Evolutionary conservation across 2,113 vertebrate species (phyloP).

Genomic region (Panurus biarmicus): DNA sequence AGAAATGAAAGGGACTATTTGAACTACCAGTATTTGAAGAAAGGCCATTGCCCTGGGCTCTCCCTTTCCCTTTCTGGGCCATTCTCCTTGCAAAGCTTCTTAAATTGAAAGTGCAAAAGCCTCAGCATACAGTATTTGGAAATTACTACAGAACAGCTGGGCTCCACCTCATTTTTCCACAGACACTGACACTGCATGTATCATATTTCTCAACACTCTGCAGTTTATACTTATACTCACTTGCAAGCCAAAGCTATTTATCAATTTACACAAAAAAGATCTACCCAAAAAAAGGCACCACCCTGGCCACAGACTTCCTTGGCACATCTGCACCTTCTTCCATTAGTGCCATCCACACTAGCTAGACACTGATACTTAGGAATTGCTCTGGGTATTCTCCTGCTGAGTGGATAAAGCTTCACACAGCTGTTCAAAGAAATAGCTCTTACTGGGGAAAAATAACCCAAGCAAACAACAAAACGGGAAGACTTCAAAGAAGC

Average conservation of each 20-base stretch:
- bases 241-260: background rate
- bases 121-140: background rate
- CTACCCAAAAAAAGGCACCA: background rate
- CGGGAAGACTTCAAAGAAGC: background rate
- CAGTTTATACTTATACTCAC: background rate
- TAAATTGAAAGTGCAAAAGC: background rate
- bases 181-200: background rate
- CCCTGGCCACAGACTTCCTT: background rate
- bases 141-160: background rate
- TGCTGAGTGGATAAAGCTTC: background rate
- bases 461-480: background rate
- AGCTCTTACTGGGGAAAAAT: background rate
- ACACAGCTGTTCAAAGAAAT: background rate
- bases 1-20: background rate
- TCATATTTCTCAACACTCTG: background rate
- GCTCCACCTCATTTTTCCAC: background rate
- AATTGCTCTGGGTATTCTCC: background rate
- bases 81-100: background rate
- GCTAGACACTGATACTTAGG: background rate
- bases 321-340: background rate
- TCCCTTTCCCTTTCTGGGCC: background rate
- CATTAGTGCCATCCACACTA: background rate
- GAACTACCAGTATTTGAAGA: background rate
- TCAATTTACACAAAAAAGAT: background rate
- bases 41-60: background rate